phyloP scores from a whole-genome alignment of 2,113 vertebrate species.

The Alouatta palliata region DNA sequence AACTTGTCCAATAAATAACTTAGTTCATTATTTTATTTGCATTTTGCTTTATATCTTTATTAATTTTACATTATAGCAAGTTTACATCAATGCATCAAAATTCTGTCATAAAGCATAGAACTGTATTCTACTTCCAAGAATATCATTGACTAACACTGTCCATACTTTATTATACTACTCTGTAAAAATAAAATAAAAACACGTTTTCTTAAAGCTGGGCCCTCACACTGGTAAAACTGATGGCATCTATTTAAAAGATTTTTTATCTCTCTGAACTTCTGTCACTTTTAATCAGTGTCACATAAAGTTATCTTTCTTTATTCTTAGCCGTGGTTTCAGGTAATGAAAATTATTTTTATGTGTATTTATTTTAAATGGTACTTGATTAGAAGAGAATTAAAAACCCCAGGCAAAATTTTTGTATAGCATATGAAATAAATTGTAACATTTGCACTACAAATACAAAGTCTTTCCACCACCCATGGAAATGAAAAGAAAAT shows the following conservation, averaged over 20 bases:
- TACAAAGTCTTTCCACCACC: background rate
- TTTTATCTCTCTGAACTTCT: background rate
- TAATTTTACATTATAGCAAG: background rate
- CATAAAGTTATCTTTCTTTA: conserved; percentile 13
- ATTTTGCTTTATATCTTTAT: background rate
- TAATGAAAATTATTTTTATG: conserved; percentile 52
- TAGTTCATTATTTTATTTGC: background rate
- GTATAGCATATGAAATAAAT: conserved; percentile 59
- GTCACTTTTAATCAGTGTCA: conserved; percentile 32
- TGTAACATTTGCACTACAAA: conserved; percentile 68
- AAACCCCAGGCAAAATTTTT: conserved; percentile 45
- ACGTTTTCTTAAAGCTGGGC: background rate
- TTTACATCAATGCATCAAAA: background rate
- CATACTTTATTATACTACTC: background rate
- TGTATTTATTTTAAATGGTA: conserved; percentile 53
- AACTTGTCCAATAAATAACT: background rate
- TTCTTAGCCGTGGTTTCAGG: conserved; percentile 36
- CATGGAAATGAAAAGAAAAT: conserved; percentile 31
- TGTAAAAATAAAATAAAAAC: background rate
- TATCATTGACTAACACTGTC: background rate
- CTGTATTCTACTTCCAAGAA: background rate
- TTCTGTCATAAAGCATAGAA: background rate
- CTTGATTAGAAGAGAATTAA: conserved; percentile 69
- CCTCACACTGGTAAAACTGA: background rate
- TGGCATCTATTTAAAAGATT: background rate